Conservation (phyloP, 2,888 invertebrate species). For the Scelioninae gen. 1 region DNA sequence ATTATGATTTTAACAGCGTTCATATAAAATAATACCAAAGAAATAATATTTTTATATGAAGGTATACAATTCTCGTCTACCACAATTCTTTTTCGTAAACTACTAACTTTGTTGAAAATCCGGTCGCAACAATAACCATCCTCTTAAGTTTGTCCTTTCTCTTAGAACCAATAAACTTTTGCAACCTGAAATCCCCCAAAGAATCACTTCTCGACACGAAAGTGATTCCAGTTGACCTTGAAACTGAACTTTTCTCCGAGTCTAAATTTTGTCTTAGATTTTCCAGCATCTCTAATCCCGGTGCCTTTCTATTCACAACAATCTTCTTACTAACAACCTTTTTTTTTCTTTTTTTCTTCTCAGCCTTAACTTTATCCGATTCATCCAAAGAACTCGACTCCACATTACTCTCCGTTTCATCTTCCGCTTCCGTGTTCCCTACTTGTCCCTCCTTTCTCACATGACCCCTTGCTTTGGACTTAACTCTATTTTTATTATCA, state of each 20-base stretch:
- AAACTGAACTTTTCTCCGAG: too few species aligned
- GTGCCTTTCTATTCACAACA: constrained; percentile 75
- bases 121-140: constrained; percentile 79
- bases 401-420: too few species aligned
- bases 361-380: background rate
- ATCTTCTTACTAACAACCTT: constrained; percentile 80
- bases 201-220: constrained; percentile 71
- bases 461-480: background rate
- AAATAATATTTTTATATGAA: too few species aligned
- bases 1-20: too few species aligned
- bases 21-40: too few species aligned
- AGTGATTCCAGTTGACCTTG: background rate
- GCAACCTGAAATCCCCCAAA: constrained; percentile 75
- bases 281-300: constrained; percentile 70
- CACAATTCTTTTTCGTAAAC: background rate
- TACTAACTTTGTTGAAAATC: constrained; percentile 79
- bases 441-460: background rate
- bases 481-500: background rate
- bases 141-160: constrained; percentile 66
- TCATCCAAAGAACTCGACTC: too few species aligned
- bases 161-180: constrained; percentile 65
- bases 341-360: constrained; percentile 34
- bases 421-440: background rate
- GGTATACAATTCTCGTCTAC: too few species aligned
- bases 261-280: constrained; percentile 60